These are phyloP conservation scores for Orthosia gracilis DNA, from an alignment of 2,888 invertebrate species.

Conservation along the genomic window DNA sequence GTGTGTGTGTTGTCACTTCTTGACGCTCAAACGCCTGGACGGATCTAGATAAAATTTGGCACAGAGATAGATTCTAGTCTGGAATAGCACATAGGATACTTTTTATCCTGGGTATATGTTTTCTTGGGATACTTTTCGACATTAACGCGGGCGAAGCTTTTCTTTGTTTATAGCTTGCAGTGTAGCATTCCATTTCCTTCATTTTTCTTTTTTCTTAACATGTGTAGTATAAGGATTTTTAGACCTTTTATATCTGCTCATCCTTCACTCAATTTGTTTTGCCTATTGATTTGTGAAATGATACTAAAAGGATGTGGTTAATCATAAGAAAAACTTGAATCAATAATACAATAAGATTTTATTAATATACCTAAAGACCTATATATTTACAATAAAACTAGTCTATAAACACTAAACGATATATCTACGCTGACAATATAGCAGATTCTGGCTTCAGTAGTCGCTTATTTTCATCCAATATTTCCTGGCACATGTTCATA, in stretches of 20 bases:
- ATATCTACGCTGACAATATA: constrained; percentile 69
- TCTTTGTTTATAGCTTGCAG: neutral
- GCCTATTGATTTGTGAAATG: neutral
- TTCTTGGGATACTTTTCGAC: too few relatives aligned
- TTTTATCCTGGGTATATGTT: too few relatives aligned
- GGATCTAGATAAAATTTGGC: too few relatives aligned
- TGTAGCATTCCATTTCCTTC: constrained; percentile 1
- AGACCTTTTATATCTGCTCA: neutral
- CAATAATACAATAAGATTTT: constrained; percentile 12
- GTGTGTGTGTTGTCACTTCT: too few relatives aligned
- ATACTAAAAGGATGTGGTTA: neutral
- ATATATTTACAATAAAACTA: constrained; percentile 42
- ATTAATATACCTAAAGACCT: constrained; percentile 13
- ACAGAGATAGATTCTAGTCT: too few relatives aligned
- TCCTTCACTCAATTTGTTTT: neutral
- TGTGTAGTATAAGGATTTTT: neutral
- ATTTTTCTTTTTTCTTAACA: neutral
- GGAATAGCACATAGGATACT: too few relatives aligned
- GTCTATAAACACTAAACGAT: constrained; percentile 32
- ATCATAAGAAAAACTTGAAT: neutral
- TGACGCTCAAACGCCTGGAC: too few relatives aligned
- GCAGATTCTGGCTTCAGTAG: constrained; percentile 85
- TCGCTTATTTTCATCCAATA: constrained; percentile 89
- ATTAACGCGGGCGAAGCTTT: too few relatives aligned
- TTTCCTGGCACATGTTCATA: constrained; percentile 89